phyloP scores from a whole-genome alignment of 2,888 invertebrate species.

The Phyllotreta cruciferae region DNA sequence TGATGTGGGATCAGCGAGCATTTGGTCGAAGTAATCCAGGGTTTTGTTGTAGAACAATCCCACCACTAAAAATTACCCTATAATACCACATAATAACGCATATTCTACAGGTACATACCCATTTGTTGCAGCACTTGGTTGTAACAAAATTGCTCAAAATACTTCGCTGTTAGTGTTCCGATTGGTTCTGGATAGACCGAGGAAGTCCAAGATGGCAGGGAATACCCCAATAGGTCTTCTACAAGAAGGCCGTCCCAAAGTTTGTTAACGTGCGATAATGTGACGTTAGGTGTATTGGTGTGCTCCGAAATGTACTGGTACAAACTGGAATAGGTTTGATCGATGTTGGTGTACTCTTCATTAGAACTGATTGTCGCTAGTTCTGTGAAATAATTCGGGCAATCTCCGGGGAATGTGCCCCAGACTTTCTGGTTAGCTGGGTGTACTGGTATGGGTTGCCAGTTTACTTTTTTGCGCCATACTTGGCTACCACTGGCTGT shows the following conservation, averaged over 20 bases:
- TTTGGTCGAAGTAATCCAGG: conserved; percentile 26
- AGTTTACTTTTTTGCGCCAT: conserved; percentile 66
- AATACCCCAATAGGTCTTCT: conserved; percentile 22
- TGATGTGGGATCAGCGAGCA: conserved; percentile 13
- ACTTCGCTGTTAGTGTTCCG: conserved; percentile 4
- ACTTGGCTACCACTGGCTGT: conserved; percentile 65
- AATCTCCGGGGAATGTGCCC: not conserved
- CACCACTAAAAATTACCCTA: conserved; percentile 19
- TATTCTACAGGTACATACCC: not conserved
- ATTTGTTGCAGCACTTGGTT: not conserved
- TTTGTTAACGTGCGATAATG: not conserved
- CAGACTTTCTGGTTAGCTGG: conserved; percentile 62
- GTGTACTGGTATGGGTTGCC: conserved; percentile 79
- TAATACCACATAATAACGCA: too few relatives aligned
- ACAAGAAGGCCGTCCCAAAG: conserved; percentile 30
- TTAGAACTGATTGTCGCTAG: not conserved
- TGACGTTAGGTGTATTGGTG: conserved; percentile 14
- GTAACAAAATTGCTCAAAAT: conserved; percentile 18
- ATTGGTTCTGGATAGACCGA: conserved; percentile 34
- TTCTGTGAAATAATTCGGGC: conserved; percentile 7
- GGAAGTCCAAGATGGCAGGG: conserved; percentile 31
- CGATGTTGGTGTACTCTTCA: conserved; percentile 51
- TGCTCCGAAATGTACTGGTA: conserved; percentile 49
- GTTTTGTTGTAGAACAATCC: conserved; percentile 26
- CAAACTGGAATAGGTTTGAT: conserved; percentile 63